A percentile compares a stretch with the other conserved stretches of the same genome.
Conservation (phyloP, 2,888 invertebrate genomes). For the Drosophila falleni region DNA sequence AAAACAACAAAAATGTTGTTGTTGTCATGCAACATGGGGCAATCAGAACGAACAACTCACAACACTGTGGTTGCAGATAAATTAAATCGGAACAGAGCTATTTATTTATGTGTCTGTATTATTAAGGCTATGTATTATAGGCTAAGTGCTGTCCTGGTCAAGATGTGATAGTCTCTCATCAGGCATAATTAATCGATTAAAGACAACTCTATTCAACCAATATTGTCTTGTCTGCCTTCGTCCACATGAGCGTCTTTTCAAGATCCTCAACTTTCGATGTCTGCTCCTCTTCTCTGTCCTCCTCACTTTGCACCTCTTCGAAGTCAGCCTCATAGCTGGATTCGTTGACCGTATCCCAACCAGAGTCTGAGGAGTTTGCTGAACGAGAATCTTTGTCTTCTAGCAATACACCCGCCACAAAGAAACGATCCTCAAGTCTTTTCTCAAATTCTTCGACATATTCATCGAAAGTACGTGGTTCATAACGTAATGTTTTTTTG, state of each 20-base stretch:
- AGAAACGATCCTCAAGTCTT: conserved; percentile 46
- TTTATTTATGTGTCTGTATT: conserved; percentile 55
- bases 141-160: not conserved
- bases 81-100: conserved; percentile 24
- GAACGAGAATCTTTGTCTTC: not conserved
- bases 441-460: conserved; percentile 31
- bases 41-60: conserved; percentile 19
- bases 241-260: not conserved
- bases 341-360: conserved; percentile 8
- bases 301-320: not conserved
- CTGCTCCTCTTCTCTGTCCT: not conserved
- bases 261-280: not conserved
- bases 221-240: not conserved
- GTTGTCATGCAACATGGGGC: conserved; percentile 6
- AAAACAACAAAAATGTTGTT: conserved; percentile 12
- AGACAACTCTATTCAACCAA: not conserved
- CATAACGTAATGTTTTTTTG: not conserved
- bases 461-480: not conserved
- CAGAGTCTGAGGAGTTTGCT: not conserved
- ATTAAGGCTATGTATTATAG: conserved; percentile 24
- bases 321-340: conserved; percentile 3
- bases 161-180: not conserved
- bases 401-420: conserved; percentile 38
- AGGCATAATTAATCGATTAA: conserved; percentile 13
- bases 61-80: conserved; percentile 32